Evolutionary conservation across 2,113 vertebrate species (phyloP).

Genomic region (human (Homo sapiens)): DNA sequence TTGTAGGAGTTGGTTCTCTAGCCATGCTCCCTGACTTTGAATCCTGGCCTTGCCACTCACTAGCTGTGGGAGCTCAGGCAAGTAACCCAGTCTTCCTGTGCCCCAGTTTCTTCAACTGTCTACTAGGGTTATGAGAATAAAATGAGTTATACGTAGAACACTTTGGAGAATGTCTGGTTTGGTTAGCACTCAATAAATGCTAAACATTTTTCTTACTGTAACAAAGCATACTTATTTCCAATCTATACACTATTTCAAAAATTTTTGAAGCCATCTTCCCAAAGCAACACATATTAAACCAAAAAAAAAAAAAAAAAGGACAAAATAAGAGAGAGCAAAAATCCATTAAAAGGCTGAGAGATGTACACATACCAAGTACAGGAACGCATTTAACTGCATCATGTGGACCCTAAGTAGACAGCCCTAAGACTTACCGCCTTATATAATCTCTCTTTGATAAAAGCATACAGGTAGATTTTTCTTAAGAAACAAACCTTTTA

Average conservation of each 20-base stretch:
- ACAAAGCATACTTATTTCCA: neutral
- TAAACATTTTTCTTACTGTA: neutral
- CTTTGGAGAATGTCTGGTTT: neutral
- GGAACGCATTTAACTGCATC: neutral
- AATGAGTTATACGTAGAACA: neutral
- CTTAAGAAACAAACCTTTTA: neutral
- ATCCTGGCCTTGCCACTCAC: too few relatives aligned
- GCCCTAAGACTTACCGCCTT: neutral
- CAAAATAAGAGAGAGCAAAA: slow-evolving; percentile 23
- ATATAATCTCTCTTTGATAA: neutral
- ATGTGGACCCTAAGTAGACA: too few relatives aligned
- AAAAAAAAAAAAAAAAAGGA: neutral
- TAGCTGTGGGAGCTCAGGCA: neutral
- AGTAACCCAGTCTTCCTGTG: neutral
- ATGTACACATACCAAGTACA: neutral
- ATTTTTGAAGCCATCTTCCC: neutral
- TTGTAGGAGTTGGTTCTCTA: neutral
- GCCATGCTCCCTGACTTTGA: neutral
- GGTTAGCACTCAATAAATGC: neutral
- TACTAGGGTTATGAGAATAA: neutral
- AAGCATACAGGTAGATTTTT: neutral
- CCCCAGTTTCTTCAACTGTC: neutral
- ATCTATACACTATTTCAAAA: neutral
- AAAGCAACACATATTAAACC: slow-evolving; percentile 10
- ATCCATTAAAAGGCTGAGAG: neutral